Base-by-base conservation (phyloP, 1,140 invertebrate species). In the Hestina assimilis region DNA sequence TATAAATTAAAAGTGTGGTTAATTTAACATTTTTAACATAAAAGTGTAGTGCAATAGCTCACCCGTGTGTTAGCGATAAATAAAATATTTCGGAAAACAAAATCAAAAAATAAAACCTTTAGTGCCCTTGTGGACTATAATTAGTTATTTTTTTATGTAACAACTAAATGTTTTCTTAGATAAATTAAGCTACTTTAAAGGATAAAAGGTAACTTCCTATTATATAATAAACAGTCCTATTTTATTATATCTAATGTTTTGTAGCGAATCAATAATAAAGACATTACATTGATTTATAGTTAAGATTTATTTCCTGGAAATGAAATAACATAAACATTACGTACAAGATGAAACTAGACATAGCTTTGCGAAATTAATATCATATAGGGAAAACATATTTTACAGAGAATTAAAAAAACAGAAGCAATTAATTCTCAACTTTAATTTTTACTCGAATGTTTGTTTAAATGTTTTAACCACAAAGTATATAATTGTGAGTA, bases 101-200 rank as follows among this genome's bases (percentile, higher is more conserved):
- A 56, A 50, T 42, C 53, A 40, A 51, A 52, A 68, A 43, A 50
- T 42, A 21, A 58, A 66, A 56, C 51, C 33, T 43, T 63, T 23
- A 40, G 48, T 72, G 69, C 63, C 70, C 76, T 78, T 72, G 73
- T 47, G 43, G 52, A 63, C 48, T 72, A 75, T 65, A 78, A 69
- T 77, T 71, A 72, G 63, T 74, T 75, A 62, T 61, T 69, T 51
- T 63, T 68, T 65, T 47, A 47, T 47, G n/a, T 47, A 47, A 65
- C 66, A 67, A 64, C 55, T 64, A 61, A 45, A 77, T 76, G 73
- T 67, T 47, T 67, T 65, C 45, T 46, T 69, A 63, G 65, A 67
- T 35, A 62, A 57, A 69, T 62, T 58, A 17, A 52, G 47, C 42
- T 46, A 47, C 40, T 35, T 45, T 58, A 51, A 48, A 69, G 50